Base-by-base conservation (phyloP, 2,113 vertebrate genomes). In the Menidia beryllina region DNA sequence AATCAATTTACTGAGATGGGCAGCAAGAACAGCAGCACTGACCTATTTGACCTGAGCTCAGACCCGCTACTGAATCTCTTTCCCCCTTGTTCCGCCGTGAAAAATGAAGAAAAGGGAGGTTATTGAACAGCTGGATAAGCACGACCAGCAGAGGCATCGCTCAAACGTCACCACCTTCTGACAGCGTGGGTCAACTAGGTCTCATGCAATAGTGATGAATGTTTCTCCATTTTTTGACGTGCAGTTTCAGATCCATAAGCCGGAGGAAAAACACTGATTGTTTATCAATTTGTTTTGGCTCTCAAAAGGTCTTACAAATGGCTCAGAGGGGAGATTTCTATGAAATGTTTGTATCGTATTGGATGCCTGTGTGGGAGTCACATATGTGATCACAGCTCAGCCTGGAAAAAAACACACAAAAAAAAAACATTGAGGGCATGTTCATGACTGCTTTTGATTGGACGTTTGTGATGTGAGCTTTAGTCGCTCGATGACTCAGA, bases 141-240 rank as follows among this genome's bases (percentile, higher is more conserved):
- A 69, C 48, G 45, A 27, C 69, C 30, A 48, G 68, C 54, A 8
- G 49, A 72, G 69, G 43, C 64, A 79, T 81, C 82, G 69, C 59
- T 86, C 84, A 85, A 69, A 87, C 48, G 25, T 66, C 78, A 69
- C 14, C 50, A 7, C 65, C 51, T 63, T 5, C 51, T 72, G 73
- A 79, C 83, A 69, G 70, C 70, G 7, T 3, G 21, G 73, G 75
- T 81, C 70, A 21, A 59, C 45, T 15, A 1, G 71, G 53, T 39
- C 77, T 78, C 61, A 26, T 73, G 52, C 75, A 73, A 81, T 59
- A 71, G 47, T 82, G 76, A 86, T 76, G 61, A 76, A 69, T 69
- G 70, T 55, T 71, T 74, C 54, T 20, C 4, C 41, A n/a, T 39
- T 9, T 13, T 11, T 25, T 43, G 60, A 57, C 19, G 9, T 10